These are phyloP conservation scores for Nymphalis urticae DNA, from an alignment of 2,888 invertebrate species.

Conservation along the genomic window DNA sequence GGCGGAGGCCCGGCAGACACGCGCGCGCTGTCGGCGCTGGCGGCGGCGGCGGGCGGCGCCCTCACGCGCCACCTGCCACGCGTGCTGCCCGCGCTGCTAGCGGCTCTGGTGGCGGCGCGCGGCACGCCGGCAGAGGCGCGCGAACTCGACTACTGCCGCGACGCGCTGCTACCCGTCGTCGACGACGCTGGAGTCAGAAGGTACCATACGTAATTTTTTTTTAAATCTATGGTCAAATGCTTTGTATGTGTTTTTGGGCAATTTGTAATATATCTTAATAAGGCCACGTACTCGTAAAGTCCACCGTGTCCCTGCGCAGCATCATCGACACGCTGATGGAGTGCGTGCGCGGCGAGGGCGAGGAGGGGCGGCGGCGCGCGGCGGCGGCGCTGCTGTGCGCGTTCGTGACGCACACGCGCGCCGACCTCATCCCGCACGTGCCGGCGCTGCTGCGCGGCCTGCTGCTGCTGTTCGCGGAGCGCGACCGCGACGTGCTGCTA, in stretches of 20 bases:
- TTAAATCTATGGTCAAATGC: too few species aligned
- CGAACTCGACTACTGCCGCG: constrained; percentile 95
- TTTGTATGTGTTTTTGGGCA: too few species aligned
- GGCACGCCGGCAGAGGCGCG: constrained; percentile 83
- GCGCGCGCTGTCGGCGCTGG: constrained; percentile 95
- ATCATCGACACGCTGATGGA: constrained; percentile 93
- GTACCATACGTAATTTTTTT: constrained; percentile 76
- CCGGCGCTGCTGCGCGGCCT: constrained; percentile 93
- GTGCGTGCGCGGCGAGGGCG: constrained; percentile 85
- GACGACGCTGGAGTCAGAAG: constrained; percentile 94
- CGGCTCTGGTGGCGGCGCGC: constrained; percentile 86
- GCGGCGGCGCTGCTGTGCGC: constrained; percentile 94
- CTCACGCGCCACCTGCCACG: constrained; percentile 94
- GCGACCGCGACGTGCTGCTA: constrained; percentile 86
- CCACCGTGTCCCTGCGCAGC: constrained; percentile 55
- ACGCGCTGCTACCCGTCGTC: constrained; percentile 94
- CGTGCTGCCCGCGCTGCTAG: constrained; percentile 94
- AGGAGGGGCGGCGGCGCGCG: constrained; percentile 88
- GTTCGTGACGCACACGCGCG: constrained; percentile 94
- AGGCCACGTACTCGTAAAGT: too few species aligned
- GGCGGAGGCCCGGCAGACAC: constrained; percentile 85
- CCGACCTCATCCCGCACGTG: constrained; percentile 93
- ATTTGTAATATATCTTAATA: too few species aligned
- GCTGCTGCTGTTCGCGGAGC: constrained; percentile 91
- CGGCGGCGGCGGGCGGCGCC: constrained; percentile 96